Percentiles rank a stretch among this genome's conserved stretches.
These are phyloP conservation scores for Chascanopsetta lugubris DNA, from an alignment of 2,113 vertebrate genomes.

Conservation along the genomic window DNA sequence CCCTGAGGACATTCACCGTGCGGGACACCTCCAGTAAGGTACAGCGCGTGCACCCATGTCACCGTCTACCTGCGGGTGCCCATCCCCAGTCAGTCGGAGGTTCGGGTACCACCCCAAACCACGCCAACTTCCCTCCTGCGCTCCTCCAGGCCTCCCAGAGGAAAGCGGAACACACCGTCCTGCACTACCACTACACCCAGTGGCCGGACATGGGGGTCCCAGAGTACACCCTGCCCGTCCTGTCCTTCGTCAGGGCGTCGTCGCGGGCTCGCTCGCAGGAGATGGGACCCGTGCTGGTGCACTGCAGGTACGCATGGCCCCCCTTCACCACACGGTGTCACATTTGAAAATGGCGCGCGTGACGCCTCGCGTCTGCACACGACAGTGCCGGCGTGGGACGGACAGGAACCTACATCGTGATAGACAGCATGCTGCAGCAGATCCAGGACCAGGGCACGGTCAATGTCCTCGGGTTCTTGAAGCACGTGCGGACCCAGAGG, in stretches of 20 bases:
- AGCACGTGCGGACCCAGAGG: constrained; percentile 95
- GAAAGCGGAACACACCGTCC: constrained; percentile 86
- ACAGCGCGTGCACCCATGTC: constrained; percentile 12
- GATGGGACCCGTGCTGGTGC: constrained; percentile 92
- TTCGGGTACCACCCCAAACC: no score
- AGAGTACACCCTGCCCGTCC: constrained; percentile 91
- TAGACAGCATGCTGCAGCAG: constrained; percentile 97
- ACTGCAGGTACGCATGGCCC: constrained; percentile 87
- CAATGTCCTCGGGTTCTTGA: constrained; percentile 93
- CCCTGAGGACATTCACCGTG: constrained; percentile 89
- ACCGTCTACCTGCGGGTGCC: no score
- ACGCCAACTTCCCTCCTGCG: not conserved
- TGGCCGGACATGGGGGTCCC: constrained; percentile 99
- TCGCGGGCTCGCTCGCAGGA: constrained; percentile 84
- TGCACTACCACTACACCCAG: constrained; percentile 97
- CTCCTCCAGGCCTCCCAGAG: constrained; percentile 85
- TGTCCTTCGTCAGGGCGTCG: constrained; percentile 92
- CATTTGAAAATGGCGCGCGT: not conserved
- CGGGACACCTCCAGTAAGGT: constrained; percentile 91
- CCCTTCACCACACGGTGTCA: not conserved
- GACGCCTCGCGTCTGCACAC: constrained; percentile 7
- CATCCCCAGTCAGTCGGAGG: no score
- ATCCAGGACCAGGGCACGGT: constrained; percentile 93
- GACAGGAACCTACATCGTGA: constrained; percentile 95
- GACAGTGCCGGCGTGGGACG: constrained; percentile 93